Evolutionary conservation across 2,113 vertebrate species (phyloP), one percentile per base, ranked within the genome.

Genomic region (Kryptolebias marmoratus): DNA sequence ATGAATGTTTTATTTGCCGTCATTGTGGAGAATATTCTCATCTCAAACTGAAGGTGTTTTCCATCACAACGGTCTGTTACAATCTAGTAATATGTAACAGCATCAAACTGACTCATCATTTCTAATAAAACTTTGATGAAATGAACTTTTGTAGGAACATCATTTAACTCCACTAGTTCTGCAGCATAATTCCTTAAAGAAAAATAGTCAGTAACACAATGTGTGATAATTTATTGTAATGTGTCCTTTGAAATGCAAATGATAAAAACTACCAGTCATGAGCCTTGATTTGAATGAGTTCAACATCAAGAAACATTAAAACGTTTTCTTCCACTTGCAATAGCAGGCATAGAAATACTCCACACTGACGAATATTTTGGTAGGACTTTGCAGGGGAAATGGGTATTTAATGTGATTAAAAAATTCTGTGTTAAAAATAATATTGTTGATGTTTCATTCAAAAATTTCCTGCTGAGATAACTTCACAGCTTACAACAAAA

Each of bases 101-200:
- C 74, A 68, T 89, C 79, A 85, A 75, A 89, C 61, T 27, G 52
- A 48, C 62, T 86, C 74, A 75, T 83, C 77, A n/a, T 54, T 68
- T 87, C 83, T 81, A 55, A 85, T 89, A 64, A 87, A 89, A 85
- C 76, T 82, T 87, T 87, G 75, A 87, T 86, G 67, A 76, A 73
- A 82, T 56, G 6, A 77, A 81, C 65, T 80, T 69, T 30, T 75
- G 22, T 31, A 12, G 74, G 27, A 65, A 63, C 44, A 6, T 69
- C 79, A 80, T 73, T 61, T 81, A 56, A 52, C 30, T 36, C 61
- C 22, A 66, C 1, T 68, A 32, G 50, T 67, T 62, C 53, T 77
- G 72, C 79, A 66, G 75, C 45, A 69, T 8, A 39, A 36, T 53
- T 54, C 71, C 59, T 60, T 28, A 39, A 69, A 71, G 56, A 71